Base-by-base conservation (phyloP, 2,797 vertebrate genomes). In the Champsocephalus gunnari region DNA sequence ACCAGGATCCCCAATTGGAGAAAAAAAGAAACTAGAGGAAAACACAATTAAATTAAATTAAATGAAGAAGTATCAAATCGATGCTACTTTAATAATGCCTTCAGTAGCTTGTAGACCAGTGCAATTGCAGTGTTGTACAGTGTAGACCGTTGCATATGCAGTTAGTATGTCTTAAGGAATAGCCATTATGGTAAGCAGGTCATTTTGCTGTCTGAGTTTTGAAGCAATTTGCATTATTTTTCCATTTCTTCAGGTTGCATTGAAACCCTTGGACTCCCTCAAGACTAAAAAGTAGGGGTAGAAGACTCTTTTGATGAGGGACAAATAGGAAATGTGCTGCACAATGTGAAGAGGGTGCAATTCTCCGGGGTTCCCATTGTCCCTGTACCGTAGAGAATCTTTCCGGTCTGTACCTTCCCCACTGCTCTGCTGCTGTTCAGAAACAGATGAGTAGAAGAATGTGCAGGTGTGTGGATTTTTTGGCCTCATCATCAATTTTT, bases 191-290 rank as follows among this genome's bases (percentile, higher is more conserved):
- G 85, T 90, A 76, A 72, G 84, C 86, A 94, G 88, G 89, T 91
- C 90, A 94, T 84, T 88, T 92, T 92, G 86, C 90, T 89, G 89
- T 93, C 94, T 95, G 94, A 94, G 94, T 95, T 96, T 90, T 92
- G 72, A 80, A 91, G 90, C 93, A 93, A 95, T 96, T 96, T 95
- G 94, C 95, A 93, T 93, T 90, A 93, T 85, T 90, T 87, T 87
- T 94, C 92, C 92, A 91, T 90, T 91, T 91, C 86, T 94, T 94
- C 91, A 91, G 91, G 92, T 92, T 93, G 90, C 92, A 94, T 95
- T 94, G 94, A 38, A 95, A 95, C 93, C 95, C 89, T 73, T 65
- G 73, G 91, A 94, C 94, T 95, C 91, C 90, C 90, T 93, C 88
- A 90, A 92, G 95, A 94, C 94, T 92, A 91, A 93, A 94, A 95